These are phyloP conservation scores for Orthonyx spaldingii DNA, from an alignment of 2,113 vertebrate species.

Conservation along the genomic window DNA sequence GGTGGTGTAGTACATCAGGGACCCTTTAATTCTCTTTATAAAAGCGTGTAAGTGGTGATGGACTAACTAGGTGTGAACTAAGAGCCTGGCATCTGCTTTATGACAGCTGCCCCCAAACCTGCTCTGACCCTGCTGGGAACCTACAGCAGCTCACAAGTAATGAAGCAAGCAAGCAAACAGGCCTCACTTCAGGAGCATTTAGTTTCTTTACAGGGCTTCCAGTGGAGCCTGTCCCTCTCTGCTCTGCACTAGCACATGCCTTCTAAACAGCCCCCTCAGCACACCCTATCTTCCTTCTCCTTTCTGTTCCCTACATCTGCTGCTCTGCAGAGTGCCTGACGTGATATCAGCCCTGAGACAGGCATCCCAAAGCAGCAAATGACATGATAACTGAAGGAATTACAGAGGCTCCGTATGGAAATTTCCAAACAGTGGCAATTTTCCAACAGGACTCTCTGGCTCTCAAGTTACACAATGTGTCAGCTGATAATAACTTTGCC, in stretches of 20 bases:
- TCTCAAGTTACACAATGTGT: constrained; percentile 29
- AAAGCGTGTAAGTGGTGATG: neutral
- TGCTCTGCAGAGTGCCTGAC: neutral
- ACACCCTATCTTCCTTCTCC: neutral
- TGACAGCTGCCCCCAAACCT: neutral
- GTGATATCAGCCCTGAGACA: neutral
- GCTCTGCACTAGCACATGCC: accelerated
- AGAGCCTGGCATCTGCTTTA: neutral
- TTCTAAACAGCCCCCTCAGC: neutral
- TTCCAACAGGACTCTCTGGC: constrained; percentile 1
- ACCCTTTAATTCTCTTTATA: neutral
- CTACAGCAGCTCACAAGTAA: neutral
- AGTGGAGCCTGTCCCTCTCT: neutral
- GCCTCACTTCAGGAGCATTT: neutral
- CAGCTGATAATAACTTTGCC: constrained; percentile 41
- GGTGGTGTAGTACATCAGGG: neutral
- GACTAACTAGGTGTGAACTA: neutral
- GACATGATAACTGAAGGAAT: constrained; percentile 7
- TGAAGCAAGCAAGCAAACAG: neutral
- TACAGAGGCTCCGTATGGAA: neutral
- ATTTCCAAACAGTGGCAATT: constrained; percentile 32
- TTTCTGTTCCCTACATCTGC: neutral
- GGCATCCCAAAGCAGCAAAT: neutral
- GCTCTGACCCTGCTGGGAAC: neutral
- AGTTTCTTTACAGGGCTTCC: neutral